These are phyloP conservation scores for Torymus texanus DNA, from an alignment of 2,888 invertebrate species.

Conservation along the genomic window DNA sequence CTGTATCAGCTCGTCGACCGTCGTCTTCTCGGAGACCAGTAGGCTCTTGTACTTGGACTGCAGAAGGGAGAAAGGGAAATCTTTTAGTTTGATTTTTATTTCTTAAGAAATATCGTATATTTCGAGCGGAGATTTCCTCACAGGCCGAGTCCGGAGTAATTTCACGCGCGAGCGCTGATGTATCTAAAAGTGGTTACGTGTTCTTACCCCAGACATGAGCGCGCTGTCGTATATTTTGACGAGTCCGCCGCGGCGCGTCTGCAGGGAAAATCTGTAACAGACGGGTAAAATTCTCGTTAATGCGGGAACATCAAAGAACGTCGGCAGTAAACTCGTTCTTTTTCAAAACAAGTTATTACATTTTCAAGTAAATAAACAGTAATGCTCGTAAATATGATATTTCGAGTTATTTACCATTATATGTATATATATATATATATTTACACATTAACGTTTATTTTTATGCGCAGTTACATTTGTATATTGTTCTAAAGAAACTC, in stretches of 20 bases:
- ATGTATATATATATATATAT: too few species aligned
- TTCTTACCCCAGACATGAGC: conserved; percentile 84
- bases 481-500: too few species aligned
- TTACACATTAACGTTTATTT: too few species aligned
- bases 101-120: neutral
- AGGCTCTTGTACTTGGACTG: conserved; percentile 94
- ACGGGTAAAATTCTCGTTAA: conserved; percentile 45
- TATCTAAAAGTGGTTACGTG: neutral
- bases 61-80: conserved; percentile 55
- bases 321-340: too few species aligned
- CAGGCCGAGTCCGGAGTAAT: neutral
- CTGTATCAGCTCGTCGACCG: conserved; percentile 90
- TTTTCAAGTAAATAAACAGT: too few species aligned
- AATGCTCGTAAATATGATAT: too few species aligned
- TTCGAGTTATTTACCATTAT: too few species aligned
- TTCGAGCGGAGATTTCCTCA: neutral
- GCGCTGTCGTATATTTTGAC: conserved; percentile 95
- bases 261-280: conserved; percentile 86
- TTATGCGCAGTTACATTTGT: too few species aligned
- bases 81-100: neutral
- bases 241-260: conserved; percentile 91
- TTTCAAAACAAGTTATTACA: too few species aligned
- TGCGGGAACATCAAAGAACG: too few species aligned
- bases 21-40: conserved; percentile 91
- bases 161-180: conserved; percentile 1